Evolutionary conservation across 2,888 invertebrate genomes (phyloP).

Genomic region (Phaedon cochleariae): DNA sequence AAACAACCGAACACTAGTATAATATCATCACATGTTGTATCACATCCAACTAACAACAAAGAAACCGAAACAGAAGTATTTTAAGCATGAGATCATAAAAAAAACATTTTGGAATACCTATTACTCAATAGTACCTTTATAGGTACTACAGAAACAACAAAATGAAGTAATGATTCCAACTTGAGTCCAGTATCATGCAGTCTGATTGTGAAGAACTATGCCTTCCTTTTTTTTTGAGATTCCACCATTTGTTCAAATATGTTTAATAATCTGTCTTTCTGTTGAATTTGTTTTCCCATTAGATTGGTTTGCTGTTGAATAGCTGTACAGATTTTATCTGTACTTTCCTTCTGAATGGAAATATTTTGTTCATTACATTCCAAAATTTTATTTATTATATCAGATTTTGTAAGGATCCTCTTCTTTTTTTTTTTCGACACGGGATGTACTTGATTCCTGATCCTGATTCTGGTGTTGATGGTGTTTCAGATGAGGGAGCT

Average conservation of each 20-base stretch:
- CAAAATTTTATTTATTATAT: background rate
- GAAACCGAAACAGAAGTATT: too few species aligned
- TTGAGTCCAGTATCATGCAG: background rate
- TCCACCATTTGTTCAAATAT: background rate
- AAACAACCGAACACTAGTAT: too few species aligned
- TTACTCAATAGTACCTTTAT: too few species aligned
- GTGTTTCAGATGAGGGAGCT: slow-evolving; percentile 1
- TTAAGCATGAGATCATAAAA: too few species aligned
- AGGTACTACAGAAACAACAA: background rate
- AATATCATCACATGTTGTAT: too few species aligned
- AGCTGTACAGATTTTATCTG: slow-evolving; percentile 9
- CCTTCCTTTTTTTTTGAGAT: background rate
- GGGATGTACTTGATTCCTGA: slow-evolving; percentile 7
- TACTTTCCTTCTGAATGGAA: slow-evolving; percentile 4
- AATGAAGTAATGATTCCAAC: too few species aligned
- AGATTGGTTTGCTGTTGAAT: slow-evolving; percentile 9
- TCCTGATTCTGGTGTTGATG: background rate
- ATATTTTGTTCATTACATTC: background rate
- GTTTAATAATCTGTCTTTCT: slow-evolving; percentile 9
- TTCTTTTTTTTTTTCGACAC: background rate
- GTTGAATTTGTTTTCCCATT: slow-evolving; percentile 9
- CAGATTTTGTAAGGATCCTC: slow-evolving; percentile 1
- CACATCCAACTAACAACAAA: too few species aligned
- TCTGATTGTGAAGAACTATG: background rate
- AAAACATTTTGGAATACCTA: too few species aligned